Base-by-base conservation (phyloP, 2,888 invertebrate genomes). In the Timema podura region DNA sequence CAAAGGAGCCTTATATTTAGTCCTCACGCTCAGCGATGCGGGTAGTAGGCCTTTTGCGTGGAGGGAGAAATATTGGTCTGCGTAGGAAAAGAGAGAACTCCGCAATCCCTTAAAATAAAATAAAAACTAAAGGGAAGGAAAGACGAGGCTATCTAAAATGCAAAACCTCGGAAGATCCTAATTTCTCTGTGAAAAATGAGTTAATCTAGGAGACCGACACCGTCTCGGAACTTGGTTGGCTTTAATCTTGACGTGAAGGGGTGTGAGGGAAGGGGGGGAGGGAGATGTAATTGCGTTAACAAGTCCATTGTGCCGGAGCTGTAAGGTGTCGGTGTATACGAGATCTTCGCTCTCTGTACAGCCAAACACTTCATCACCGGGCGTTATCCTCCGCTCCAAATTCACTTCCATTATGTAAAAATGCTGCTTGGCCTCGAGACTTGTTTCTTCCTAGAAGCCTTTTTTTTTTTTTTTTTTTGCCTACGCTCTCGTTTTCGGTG, bases 111-210 rank as follows among this genome's bases (percentile, higher is more conserved):
- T 30, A 30, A 30, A 30, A 30, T 30, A 30, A 30, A 30, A 30
- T 30, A 30, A 30, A 30, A 30, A 30, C 30, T 30, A 66, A 57
- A 11, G 44, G 59, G 66, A 68, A 47, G 61, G 45, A 68, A 61
- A 46, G 48, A 68, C 64, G 64, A 51, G 44, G 57, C 46, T 68
- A 70, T 70, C 61, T 68, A 70, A 73, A 73, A 73, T 72, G 72
- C 72, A 69, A 67, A 68, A 70, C 68, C 61, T 49, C 68, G 30
- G 64, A 30, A 68, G 71, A 65, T 67, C 70, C 69, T 71, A 73
- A 73, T 71, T 69, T 70, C 69, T 68, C 51, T 61, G 65, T 73
- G 73, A 73, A 72, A 72, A 73, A 73, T 73, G 72, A 73, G 72
- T 70, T 73, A 72, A 73, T 72, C 70, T 73, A 13, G 73, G 67